A percentile compares a stretch with the other conserved stretches of the same genome.
phyloP scores from a whole-genome alignment of 2,797 vertebrate genomes.

The Cercopithecus mitis region DNA sequence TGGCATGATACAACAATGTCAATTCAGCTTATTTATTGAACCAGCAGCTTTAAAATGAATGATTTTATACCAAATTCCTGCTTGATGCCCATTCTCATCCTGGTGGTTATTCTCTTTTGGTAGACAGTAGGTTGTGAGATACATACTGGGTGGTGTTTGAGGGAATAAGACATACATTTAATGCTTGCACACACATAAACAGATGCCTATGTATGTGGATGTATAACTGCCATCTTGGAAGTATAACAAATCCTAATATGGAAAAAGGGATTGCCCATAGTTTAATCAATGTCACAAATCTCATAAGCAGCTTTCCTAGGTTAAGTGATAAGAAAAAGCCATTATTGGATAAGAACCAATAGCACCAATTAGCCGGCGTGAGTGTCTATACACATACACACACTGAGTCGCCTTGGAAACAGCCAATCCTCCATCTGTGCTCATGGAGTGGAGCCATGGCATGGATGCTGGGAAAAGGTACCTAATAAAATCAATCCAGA shows the following conservation, averaged over 20 bases:
- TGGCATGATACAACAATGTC: slow-evolving; percentile 50
- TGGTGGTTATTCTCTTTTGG: not conserved
- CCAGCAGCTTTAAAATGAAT: slow-evolving; percentile 29
- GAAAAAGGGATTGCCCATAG: not conserved
- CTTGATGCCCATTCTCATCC: not conserved
- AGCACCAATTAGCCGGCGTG: not conserved
- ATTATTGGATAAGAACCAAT: not conserved
- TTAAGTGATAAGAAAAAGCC: not conserved
- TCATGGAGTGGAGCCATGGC: not conserved
- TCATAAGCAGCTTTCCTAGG: not conserved
- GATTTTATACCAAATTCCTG: slow-evolving; percentile 50
- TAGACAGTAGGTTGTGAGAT: not conserved
- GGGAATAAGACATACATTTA: not conserved
- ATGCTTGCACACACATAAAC: not conserved
- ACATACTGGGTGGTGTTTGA: not conserved
- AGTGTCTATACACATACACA: not conserved
- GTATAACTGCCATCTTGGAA: not conserved
- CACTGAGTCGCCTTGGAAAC: not conserved
- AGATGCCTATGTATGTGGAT: not conserved
- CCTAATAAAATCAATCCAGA: not conserved
- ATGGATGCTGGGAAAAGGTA: not conserved
- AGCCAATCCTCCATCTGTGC: not conserved
- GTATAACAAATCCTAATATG: not conserved
- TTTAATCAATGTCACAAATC: not conserved
- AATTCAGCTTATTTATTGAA: slow-evolving; percentile 56